Conservation (phyloP, 2,888 invertebrate genomes). For the Nyleta sp. region DNA sequence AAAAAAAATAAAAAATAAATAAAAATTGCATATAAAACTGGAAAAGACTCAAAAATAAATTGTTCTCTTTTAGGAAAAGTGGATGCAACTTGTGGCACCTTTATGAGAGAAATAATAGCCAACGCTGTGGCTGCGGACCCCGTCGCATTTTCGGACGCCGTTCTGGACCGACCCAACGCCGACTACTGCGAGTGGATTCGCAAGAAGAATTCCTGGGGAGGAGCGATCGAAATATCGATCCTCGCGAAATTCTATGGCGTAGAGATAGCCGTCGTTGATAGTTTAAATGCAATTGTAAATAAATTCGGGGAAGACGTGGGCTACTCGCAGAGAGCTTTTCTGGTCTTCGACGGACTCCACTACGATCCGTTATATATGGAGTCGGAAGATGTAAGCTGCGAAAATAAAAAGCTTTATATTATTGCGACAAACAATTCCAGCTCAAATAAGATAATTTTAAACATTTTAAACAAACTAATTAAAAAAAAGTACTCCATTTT, state of each 20-base stretch:
- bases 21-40: no score
- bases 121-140: constrained; percentile 90
- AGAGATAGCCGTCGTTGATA: constrained; percentile 97
- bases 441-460: no score
- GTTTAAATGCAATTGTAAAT: constrained; percentile 94
- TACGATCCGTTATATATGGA: constrained; percentile 97
- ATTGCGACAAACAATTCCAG: no score
- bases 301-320: constrained; percentile 96
- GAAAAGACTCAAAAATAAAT: neutral
- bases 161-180: constrained; percentile 91
- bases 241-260: constrained; percentile 93
- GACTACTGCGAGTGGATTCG: constrained; percentile 97
- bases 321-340: constrained; percentile 91
- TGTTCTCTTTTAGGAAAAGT: constrained; percentile 85
- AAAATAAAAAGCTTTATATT: no score
- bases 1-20: no score
- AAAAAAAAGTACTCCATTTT: no score
- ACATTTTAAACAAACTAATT: no score
- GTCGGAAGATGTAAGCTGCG: constrained; percentile 86
- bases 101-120: constrained; percentile 94
- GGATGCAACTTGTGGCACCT: constrained; percentile 88
- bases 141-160: constrained; percentile 91
- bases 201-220: constrained; percentile 96
- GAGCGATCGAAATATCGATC: constrained; percentile 96
- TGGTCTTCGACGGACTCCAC: constrained; percentile 98